Evolutionary conservation across 2,797 vertebrate species (phyloP), one percentile per base, ranked within the genome.

Genomic region (Macrochelys suwanniensis): DNA sequence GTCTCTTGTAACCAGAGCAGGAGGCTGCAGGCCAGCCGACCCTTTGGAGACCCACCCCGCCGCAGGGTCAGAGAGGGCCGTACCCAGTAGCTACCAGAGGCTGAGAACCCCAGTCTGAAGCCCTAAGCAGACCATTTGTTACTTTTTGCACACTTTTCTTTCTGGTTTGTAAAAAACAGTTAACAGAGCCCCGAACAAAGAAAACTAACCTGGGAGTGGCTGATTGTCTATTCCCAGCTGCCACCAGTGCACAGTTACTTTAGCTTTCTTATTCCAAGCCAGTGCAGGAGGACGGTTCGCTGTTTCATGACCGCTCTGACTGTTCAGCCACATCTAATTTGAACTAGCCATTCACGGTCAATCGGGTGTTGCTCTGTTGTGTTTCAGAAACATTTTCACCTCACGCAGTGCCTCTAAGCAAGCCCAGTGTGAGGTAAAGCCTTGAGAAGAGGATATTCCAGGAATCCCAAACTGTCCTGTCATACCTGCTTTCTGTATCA

Each of bases 331-430:
- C 2, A 59, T 2, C 47, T 57, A 47, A 7, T 16, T 37, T 33
- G 5, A 31, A 42, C 79, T 3, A 49, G 4, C 1, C 51, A 1
- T 31, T 51, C 74, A 11, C 31, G 80, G 5, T 37, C 77, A 65
- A 1, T 0, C 7, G 6, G 15, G 49, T 61, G 31, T 21, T 0
- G 2, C 71, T 11, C 47, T 33, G 5, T 16, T 4, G 7, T 26
- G 13, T 61, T 89, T 42, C 65, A 84, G 42, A 85, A 93, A 47
- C 11, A 26, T 21, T 71, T 5, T 77, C 10, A 7, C 15, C 7
- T 9, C 6, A 6, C 0, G 1, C 88, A 89, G 50, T 1, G 28
- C n/a, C 7, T 71, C 53, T 28, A 2, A 79, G 84, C 47, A 89
- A 21, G n/a, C 17, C 3, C 87, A 59, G 21, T 13, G 49, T 37